These are phyloP conservation scores for Aleadryas rufinucha DNA, from an alignment of 2,113 vertebrate species.

Conservation along the genomic window DNA sequence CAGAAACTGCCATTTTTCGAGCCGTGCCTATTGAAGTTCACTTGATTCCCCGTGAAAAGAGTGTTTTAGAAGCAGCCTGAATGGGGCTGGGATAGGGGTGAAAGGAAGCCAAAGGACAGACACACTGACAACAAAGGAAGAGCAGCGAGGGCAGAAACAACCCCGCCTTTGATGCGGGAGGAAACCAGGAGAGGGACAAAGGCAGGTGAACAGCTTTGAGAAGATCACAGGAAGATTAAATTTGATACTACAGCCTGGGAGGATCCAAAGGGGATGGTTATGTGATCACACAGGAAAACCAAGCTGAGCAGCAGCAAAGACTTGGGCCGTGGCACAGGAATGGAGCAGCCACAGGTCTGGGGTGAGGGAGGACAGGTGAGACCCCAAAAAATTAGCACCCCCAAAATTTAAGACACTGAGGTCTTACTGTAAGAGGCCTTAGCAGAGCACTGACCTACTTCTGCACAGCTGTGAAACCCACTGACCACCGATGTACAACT, in stretches of 20 bases:
- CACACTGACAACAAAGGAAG: neutral
- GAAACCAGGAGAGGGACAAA: neutral
- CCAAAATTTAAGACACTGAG: neutral
- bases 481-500: neutral
- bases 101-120: neutral
- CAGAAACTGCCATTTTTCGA: neutral
- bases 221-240: neutral
- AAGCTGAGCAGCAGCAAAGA: neutral
- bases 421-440: no score
- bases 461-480: no score
- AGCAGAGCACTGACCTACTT: neutral
- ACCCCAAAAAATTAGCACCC: neutral
- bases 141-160: neutral
- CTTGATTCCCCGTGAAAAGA: neutral
- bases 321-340: neutral
- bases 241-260: neutral
- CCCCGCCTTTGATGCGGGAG: neutral
- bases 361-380: neutral
- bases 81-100: neutral
- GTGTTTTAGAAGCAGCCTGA: neutral
- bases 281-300: neutral
- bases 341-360: rapidly evolving
- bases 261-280: neutral
- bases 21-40: neutral
- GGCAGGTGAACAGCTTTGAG: neutral